These are phyloP conservation scores for Nebria ingens DNA, from an alignment of 1,140 invertebrate genomes.

Conservation along the genomic window DNA sequence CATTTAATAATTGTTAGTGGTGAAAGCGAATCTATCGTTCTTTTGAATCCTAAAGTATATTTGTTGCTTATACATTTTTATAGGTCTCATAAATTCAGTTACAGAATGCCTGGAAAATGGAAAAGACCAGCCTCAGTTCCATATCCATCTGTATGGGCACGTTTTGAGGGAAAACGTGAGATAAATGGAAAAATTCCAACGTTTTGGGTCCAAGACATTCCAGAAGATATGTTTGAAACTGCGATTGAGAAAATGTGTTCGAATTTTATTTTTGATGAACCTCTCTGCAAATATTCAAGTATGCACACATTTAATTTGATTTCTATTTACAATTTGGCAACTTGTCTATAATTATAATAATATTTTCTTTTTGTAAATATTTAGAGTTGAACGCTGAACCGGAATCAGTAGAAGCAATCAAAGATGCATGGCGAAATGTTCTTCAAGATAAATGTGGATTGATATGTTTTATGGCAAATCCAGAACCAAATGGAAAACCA, in stretches of 20 bases:
- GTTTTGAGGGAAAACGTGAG: not conserved
- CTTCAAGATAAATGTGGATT: slow-evolving; percentile 1
- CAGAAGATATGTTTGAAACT: slow-evolving; percentile 1
- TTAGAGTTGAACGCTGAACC: not conserved
- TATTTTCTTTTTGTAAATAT: not conserved
- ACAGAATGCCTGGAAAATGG: not conserved
- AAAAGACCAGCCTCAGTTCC: not conserved
- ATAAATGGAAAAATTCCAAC: slow-evolving; percentile 1
- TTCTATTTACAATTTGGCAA: not conserved
- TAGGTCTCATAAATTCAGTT: no score
- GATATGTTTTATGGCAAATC: slow-evolving; percentile 9
- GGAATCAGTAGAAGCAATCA: not conserved
- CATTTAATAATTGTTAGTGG: no score
- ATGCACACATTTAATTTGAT: not conserved
- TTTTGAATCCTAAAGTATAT: no score
- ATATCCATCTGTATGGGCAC: not conserved
- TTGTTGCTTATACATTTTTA: no score
- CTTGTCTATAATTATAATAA: not conserved
- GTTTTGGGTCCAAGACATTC: slow-evolving; percentile 1
- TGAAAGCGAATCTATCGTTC: no score
- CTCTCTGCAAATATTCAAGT: slow-evolving; percentile 1
- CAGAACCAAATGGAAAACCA: slow-evolving; percentile 9
- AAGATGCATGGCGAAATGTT: not conserved
- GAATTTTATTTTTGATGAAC: not conserved
- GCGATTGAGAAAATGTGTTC: not conserved